A percentile compares a stretch with the other conserved stretches of the same genome.
Evolutionary conservation across 2,113 vertebrate species (phyloP).

Genomic region (Lonchura striata): DNA sequence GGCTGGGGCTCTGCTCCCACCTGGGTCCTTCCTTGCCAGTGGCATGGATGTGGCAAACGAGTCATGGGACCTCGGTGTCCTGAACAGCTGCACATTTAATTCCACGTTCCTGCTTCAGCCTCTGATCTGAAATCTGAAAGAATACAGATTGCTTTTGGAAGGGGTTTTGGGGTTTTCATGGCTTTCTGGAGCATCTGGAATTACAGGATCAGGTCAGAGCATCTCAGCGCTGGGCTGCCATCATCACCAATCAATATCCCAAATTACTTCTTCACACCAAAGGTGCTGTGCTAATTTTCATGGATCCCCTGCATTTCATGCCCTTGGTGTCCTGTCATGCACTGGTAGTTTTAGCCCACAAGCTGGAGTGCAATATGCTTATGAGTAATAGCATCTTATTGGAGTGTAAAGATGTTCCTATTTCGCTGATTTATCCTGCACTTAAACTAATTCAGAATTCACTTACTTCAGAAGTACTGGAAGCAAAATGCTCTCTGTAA

Average conservation of each 20-base stretch:
- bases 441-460: slow-evolving; percentile 75
- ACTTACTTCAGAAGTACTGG: slow-evolving; percentile 64
- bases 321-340: slow-evolving; percentile 67
- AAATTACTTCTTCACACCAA: background rate
- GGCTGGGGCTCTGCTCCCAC: background rate
- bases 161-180: background rate
- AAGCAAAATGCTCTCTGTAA: slow-evolving; percentile 46
- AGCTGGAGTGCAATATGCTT: slow-evolving; percentile 63
- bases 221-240: background rate
- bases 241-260: background rate
- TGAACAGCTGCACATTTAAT: background rate
- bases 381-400: slow-evolving; percentile 73
- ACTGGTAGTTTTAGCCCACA: slow-evolving; percentile 53
- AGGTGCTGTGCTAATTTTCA: slow-evolving; percentile 39
- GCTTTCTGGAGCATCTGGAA: background rate
- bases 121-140: background rate
- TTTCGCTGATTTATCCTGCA: slow-evolving; percentile 73
- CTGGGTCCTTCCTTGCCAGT: background rate
- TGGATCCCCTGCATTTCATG: slow-evolving; percentile 38
- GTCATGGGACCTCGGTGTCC: background rate
- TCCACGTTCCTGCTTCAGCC: background rate
- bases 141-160: background rate
- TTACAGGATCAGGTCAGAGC: background rate
- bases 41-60: background rate
- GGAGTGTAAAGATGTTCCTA: slow-evolving; percentile 77